Base-by-base conservation (phyloP, 1,140 invertebrate genomes). In the Elymnias hypermnestra region DNA sequence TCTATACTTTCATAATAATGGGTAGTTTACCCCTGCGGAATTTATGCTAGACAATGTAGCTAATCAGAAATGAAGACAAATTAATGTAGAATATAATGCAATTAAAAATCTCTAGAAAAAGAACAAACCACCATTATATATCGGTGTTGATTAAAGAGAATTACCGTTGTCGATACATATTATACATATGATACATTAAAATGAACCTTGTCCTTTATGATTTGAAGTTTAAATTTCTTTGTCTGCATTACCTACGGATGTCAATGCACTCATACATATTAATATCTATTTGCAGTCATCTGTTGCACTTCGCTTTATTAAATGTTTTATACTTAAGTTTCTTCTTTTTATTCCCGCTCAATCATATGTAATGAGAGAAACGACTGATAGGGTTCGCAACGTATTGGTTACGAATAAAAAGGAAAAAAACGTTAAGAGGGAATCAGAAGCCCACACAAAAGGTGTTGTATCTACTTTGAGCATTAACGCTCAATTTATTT, bases 261-360 rank as follows among this genome's bases (percentile, higher is more conserved):
- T 55, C 59, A 62, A 62, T 58, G 59, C 51, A 62, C 59, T 62
- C 59, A 62, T 62, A 57, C 55, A 56, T 63, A 60, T 63, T 60
- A 63, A 60, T 57, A 63, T 63, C 53, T 63, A 63, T 63, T 59
- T 51, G 60, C 45, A 60, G 53, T 59, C 57, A 54, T 59, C 61
- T 57, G 61, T 60, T 59, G 61, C 57, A 60, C 57, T 63, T 44
- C 38, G 48, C 51, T 55, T 58, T 57, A 63, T 63, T 63, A 60
- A 60, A 63, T 58, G 56, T 58, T 54, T 48, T 43, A 38, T 43
- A 54, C 45, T 48, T 48, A 37, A 48, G 45, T 40, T 47, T 46
- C 49, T 36, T 46, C 37, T 53, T 47, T 51, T 43, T 23, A 39
- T 39, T 39, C 37, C 19, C 9, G 29, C 23, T 43, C 43, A 42